These are phyloP conservation scores for Mormyrops attenuatus DNA, from an alignment of 2,797 vertebrate species.

Conservation along the genomic window DNA sequence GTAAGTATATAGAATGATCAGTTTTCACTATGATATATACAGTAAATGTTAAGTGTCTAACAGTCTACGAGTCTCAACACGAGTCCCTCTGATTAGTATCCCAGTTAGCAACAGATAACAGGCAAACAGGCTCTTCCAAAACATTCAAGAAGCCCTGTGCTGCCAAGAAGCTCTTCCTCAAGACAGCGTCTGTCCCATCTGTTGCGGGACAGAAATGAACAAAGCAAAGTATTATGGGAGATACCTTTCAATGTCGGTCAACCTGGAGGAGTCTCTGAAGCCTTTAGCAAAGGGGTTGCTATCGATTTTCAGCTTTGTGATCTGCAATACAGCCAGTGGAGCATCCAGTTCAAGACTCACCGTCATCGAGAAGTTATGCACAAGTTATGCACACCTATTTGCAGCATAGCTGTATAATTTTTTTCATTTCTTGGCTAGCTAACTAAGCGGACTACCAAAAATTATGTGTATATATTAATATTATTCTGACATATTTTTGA, in stretches of 20 bases:
- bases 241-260: constrained; percentile 99
- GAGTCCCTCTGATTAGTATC: not conserved
- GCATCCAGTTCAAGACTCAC: constrained; percentile 12
- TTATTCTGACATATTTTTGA: not conserved
- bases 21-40: not conserved
- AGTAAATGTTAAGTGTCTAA: not conserved
- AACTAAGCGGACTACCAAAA: not conserved
- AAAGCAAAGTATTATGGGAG: constrained; percentile 6
- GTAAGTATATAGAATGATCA: not conserved
- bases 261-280: constrained; percentile 94
- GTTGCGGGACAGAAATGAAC: constrained; percentile 34
- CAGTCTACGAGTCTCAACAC: not conserved
- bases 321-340: constrained; percentile 59
- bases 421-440: not conserved
- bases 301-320: constrained; percentile 99
- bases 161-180: constrained; percentile 23
- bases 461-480: not conserved
- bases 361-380: not conserved
- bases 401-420: not conserved
- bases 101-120: not conserved
- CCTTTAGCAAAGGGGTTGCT: constrained; percentile 99
- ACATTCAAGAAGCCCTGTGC: not conserved
- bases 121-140: not conserved
- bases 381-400: not conserved
- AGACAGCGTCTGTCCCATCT: constrained; percentile 54